A percentile compares a stretch with the other conserved stretches of the same genome.
These are phyloP conservation scores for Peribatodes rhomboidaria DNA, from an alignment of 2,888 invertebrate species.

Conservation along the genomic window DNA sequence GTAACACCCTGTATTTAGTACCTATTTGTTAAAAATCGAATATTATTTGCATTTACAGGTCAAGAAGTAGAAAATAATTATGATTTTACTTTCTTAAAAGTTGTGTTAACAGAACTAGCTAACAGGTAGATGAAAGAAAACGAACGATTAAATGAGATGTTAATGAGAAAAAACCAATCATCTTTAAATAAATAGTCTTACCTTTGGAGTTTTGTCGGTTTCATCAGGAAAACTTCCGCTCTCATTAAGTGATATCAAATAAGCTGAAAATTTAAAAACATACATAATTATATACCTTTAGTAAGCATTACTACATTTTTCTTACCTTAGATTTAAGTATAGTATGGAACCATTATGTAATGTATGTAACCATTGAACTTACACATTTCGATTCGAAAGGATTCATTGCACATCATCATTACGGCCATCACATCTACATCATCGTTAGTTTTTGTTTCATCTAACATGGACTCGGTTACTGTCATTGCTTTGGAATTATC, in stretches of 20 bases:
- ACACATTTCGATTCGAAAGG: conserved; percentile 84
- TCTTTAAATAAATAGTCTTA: no score
- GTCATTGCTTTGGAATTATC: conserved; percentile 33
- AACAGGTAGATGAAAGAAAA: no score
- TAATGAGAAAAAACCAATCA: no score
- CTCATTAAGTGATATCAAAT: conserved; percentile 77
- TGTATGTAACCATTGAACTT: conserved; percentile 48
- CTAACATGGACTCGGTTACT: conserved; percentile 30
- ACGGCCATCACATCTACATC: conserved; percentile 69
- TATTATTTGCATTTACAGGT: no score
- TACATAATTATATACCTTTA: not conserved
- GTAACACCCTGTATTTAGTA: no score
- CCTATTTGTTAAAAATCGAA: no score
- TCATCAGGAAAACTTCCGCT: conserved; percentile 86
- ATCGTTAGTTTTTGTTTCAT: conserved; percentile 22
- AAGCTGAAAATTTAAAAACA: conserved; percentile 66
- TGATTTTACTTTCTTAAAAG: no score
- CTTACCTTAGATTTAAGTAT: no score
- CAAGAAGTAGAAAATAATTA: no score
- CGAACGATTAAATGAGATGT: no score
- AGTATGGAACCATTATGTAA: no score
- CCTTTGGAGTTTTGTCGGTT: conserved; percentile 86
- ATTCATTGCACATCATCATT: conserved; percentile 82
- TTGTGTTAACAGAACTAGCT: no score
- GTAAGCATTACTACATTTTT: not conserved